Base-by-base conservation (phyloP, 1,140 invertebrate genomes). In the Diachasma alloeum region DNA sequence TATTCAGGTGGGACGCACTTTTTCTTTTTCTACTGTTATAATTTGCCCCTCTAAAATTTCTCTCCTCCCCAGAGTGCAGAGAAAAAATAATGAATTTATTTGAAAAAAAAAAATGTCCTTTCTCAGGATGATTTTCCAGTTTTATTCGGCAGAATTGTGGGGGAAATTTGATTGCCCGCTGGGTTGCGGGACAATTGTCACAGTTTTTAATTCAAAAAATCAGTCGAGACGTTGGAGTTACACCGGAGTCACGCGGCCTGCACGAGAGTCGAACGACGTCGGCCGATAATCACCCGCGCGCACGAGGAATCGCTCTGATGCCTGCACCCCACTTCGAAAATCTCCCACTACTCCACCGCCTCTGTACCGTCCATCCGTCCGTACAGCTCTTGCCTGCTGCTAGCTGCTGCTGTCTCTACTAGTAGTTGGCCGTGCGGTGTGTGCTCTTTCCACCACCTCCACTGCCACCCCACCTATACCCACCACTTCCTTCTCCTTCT, bases 291-390 rank as follows among this genome's bases (percentile, higher is more conserved):
- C 78, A 79, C 78, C 75, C 75, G 75, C 78, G 73, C 75, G 74
- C 75, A 79, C 78, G 78, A 79, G 78, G 78, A 79, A 79, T 79
- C 79, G 79, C 80, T 83, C 78, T 56, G 75, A 56, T 72, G 75
- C 69, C 74, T 75, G 74, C 74, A 72, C 75, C 75, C 75, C 75
- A 76, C 75, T 76, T 76, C 48, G 53, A 72, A 48, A 75, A 59
- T 71, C 36, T 66, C 74, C 68, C 74, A 67, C 53, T 67, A 71
- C 48, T 46, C 48, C 13, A 19, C 73, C 59, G 68, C 63, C 24
- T 68, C 73, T 37, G 15, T 68, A 68, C 59, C 68, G 19, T 69
- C 67, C 39, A 69, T 42, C 39, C 36, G 36, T 74, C 17, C 56
- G 22, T 74, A 37, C 56, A 22, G 56, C 56, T 74, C 53, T 63